phyloP scores from a whole-genome alignment of 37 sponge, comb jelly and placozoan genomes.

The Crambe crambe region DNA sequence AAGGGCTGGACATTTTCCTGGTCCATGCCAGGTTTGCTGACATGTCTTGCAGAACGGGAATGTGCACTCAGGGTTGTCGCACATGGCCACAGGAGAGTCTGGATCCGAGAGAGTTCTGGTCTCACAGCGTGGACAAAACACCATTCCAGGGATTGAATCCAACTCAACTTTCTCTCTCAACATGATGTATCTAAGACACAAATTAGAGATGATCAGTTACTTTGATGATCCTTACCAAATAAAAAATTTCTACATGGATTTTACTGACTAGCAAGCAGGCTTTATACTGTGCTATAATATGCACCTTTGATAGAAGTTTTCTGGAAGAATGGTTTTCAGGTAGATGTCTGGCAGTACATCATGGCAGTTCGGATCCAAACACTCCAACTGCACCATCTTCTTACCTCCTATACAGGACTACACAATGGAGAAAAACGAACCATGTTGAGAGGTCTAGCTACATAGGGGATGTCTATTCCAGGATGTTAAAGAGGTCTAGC shows the following conservation, averaged over 20 bases:
- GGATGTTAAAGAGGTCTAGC: no score
- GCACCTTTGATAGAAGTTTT: constrained; percentile 44
- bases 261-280: no score
- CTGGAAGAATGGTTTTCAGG: constrained; percentile 23
- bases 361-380: constrained; percentile 35
- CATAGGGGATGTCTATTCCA: no score
- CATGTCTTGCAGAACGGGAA: constrained; percentile 77
- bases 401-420: constrained; percentile 36
- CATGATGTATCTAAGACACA: constrained; percentile 34
- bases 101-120: constrained; percentile 63
- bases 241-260: background rate
- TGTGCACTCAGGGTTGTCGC: constrained; percentile 23
- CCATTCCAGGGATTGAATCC: constrained; percentile 72
- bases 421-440: background rate
- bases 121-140: constrained; percentile 72
- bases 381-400: constrained; percentile 22
- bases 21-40: constrained; percentile 66
- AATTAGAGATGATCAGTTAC: no score
- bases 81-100: constrained; percentile 47
- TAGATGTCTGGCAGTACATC: constrained; percentile 4
- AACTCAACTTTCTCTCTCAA: constrained; percentile 39
- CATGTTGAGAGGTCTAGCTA: no score
- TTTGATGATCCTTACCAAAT: background rate
- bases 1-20: constrained; percentile 33
- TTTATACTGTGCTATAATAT: no score